These are phyloP conservation scores for Oenanthe melanoleuca DNA, from an alignment of 2,113 vertebrate genomes.

Conservation along the genomic window DNA sequence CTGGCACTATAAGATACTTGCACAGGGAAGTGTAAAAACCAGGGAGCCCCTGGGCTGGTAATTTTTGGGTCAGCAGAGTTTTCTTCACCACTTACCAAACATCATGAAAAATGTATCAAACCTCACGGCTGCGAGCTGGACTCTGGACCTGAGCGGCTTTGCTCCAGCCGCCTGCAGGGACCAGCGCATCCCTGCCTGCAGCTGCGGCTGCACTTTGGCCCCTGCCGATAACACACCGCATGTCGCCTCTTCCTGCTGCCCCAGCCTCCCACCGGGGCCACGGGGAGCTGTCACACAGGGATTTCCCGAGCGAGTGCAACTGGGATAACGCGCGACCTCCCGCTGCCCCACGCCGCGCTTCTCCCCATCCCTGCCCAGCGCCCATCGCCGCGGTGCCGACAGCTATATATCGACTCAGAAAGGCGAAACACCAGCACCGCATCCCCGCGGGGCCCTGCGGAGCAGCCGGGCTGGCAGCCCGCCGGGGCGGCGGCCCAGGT, in stretches of 20 bases:
- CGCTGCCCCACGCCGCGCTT: background rate
- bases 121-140: background rate
- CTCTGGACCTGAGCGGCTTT: background rate
- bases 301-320: rapidly evolving
- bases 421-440: rapidly evolving
- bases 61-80: background rate
- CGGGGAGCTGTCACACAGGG: background rate
- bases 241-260: background rate
- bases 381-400: background rate
- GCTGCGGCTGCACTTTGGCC: background rate
- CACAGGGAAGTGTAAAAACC: background rate
- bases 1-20: background rate
- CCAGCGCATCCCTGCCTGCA: background rate
- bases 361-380: background rate
- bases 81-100: background rate
- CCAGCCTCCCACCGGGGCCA: background rate
- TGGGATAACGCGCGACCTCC: background rate
- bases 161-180: background rate
- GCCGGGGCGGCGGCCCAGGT: rapidly evolving
- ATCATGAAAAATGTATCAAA: background rate
- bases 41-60: background rate
- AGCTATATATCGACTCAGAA: rapidly evolving
- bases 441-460: rapidly evolving
- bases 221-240: background rate
- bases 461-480: background rate